Evolutionary conservation across 2,113 vertebrate genomes (phyloP).

Genomic region (Trogon melanurus): DNA sequence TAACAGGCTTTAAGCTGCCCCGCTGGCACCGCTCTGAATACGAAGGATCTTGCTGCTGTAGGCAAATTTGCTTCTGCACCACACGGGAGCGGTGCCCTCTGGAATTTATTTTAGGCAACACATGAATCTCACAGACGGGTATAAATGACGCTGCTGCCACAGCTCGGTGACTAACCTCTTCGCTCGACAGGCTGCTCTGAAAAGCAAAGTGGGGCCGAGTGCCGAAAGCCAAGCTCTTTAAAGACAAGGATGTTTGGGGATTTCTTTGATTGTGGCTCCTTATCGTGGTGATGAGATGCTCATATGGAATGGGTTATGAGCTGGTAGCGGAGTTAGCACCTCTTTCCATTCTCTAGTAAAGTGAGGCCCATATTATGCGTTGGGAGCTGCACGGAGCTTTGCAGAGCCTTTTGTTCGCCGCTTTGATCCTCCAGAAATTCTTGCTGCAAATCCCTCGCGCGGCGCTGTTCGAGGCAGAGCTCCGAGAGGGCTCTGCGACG

Average conservation of each 20-base stretch:
- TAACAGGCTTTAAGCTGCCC: neutral
- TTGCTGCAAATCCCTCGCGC: neutral
- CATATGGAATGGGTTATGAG: neutral
- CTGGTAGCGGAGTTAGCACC: neutral
- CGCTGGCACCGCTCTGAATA: neutral
- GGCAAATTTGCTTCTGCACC: neutral
- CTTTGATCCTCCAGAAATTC: neutral
- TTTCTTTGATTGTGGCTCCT: neutral
- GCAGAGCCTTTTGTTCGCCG: neutral
- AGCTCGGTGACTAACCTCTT: neutral
- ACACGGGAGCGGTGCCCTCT: neutral
- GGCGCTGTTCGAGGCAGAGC: neutral
- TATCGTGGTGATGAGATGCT: neutral
- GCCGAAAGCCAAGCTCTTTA: neutral
- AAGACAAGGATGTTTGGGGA: neutral
- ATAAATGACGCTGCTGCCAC: neutral
- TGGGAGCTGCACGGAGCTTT: neutral
- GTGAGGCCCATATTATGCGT: fast-evolving
- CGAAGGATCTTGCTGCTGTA: neutral
- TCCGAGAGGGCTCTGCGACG: neutral
- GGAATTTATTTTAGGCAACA: neutral
- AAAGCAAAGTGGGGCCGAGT: neutral
- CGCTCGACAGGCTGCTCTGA: neutral
- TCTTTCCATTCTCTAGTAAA: neutral
- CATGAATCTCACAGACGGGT: neutral